Evolutionary conservation across 2,113 vertebrate species (phyloP).

Genomic region (Myotis brandtii): DNA sequence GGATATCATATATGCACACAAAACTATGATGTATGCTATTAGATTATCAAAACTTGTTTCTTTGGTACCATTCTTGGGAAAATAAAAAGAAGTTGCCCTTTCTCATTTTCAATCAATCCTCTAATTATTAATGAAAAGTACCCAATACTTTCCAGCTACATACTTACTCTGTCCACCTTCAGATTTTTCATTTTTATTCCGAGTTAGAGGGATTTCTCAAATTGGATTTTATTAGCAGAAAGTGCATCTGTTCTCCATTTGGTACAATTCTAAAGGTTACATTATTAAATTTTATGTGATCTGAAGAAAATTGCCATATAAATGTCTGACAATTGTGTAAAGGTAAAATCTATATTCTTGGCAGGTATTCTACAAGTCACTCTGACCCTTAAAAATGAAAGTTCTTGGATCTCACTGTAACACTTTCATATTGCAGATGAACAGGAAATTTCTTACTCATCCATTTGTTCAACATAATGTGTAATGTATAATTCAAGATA

Average conservation of each 20-base stretch:
- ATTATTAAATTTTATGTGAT: conserved; percentile 8
- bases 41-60: neutral
- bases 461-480: neutral
- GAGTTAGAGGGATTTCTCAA: neutral
- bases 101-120: neutral
- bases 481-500: neutral
- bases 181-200: neutral
- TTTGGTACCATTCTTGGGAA: neutral
- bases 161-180: neutral
- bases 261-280: neutral
- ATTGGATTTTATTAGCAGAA: neutral
- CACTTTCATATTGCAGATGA: neutral
- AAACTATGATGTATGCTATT: neutral
- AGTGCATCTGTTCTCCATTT: neutral
- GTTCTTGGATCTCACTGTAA: neutral
- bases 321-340: neutral
- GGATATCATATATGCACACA: neutral
- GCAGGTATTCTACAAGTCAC: neutral
- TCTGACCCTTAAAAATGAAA: conserved; percentile 26
- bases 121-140: neutral
- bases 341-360: neutral
- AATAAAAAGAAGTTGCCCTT: neutral
- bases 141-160: neutral
- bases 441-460: conserved; percentile 33
- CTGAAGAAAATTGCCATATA: neutral